Conservation (phyloP, 2,888 invertebrate species). For the Dendrolimus pini region DNA sequence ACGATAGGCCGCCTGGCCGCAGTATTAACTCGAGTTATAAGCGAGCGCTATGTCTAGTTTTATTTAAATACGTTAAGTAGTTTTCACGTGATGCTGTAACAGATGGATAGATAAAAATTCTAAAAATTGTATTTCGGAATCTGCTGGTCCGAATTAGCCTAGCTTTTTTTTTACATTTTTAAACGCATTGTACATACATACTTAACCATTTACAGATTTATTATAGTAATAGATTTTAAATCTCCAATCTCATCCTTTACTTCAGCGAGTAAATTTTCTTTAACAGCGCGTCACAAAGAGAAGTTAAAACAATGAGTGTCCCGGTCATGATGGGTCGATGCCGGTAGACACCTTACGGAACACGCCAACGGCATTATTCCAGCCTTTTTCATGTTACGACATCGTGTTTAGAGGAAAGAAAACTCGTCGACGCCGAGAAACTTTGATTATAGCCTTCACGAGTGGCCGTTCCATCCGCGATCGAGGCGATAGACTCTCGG, state of each 20-base stretch:
- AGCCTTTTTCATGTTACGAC: constrained; percentile 73
- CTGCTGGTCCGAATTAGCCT: too few species aligned
- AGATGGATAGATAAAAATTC: too few species aligned
- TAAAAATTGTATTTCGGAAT: too few species aligned
- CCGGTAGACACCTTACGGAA: constrained; percentile 46
- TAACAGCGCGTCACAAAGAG: constrained; percentile 54
- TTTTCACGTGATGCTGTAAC: too few species aligned
- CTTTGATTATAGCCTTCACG: constrained; percentile 73
- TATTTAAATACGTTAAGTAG: too few species aligned
- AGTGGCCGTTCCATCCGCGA: constrained; percentile 62
- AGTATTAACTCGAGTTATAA: too few species aligned
- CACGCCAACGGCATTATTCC: constrained; percentile 65
- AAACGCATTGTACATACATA: too few species aligned
- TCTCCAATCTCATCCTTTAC: constrained; percentile 31
- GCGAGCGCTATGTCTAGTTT: too few species aligned
- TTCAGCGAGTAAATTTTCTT: constrained; percentile 45
- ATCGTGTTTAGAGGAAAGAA: constrained; percentile 72
- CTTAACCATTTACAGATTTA: too few species aligned
- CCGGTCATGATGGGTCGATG: constrained; percentile 18
- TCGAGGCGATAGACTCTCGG: constrained; percentile 65
- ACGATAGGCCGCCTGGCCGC: too few species aligned
- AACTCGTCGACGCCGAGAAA: constrained; percentile 69
- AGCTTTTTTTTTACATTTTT: too few species aligned
- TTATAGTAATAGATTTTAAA: too few species aligned
- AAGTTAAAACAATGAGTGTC: constrained; percentile 57